These are phyloP conservation scores for Agapostemon virescens DNA, from an alignment of 2,888 invertebrate genomes.

Conservation along the genomic window DNA sequence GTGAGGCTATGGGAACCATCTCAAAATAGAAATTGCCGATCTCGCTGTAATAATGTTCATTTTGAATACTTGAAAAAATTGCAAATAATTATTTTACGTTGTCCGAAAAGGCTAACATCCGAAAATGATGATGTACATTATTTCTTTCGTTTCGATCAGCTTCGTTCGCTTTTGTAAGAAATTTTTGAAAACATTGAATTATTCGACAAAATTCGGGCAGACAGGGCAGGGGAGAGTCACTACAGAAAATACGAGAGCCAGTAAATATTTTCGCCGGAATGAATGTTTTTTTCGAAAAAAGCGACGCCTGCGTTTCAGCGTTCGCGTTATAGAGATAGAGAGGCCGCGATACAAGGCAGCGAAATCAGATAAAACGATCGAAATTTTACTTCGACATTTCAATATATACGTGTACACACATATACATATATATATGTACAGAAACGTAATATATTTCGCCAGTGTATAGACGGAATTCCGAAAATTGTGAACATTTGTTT, in stretches of 20 bases:
- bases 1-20: too few species aligned
- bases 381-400: conserved; percentile 33
- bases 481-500: conserved; percentile 61
- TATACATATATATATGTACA: too few species aligned
- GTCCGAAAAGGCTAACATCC: too few species aligned
- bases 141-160: too few species aligned
- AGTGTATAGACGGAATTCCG: conserved; percentile 34
- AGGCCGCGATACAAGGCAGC: neutral
- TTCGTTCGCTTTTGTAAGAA: neutral
- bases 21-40: too few species aligned
- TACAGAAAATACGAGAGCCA: neutral
- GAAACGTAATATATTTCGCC: conserved; percentile 47
- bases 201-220: neutral
- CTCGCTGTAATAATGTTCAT: too few species aligned
- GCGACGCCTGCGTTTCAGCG: neutral
- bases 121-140: too few species aligned
- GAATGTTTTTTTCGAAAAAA: conserved; percentile 30
- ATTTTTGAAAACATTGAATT: neutral
- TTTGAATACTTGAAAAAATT: too few species aligned
- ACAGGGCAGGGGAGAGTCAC: neutral
- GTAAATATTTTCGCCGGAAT: conserved; percentile 17
- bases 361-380: conserved; percentile 30
- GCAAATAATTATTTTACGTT: too few species aligned
- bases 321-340: neutral
- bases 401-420: conserved; percentile 35